Evolutionary conservation across 1,140 invertebrate genomes (phyloP), one percentile per base, ranked within the genome.

Genomic region (Bombus cullumanus): DNA sequence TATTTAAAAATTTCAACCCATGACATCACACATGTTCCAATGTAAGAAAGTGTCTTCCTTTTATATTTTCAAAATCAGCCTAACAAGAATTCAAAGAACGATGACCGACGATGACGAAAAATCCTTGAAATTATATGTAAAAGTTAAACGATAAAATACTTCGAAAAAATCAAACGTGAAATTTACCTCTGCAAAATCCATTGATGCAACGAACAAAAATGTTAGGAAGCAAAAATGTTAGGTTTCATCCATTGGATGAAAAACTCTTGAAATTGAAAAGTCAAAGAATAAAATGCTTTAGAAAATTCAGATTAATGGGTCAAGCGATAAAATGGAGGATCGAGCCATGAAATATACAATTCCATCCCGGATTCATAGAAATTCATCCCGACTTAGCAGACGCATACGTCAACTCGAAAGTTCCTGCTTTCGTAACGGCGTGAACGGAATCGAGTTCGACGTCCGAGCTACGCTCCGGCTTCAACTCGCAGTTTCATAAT

Each of bases 391-490:
- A 69, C 59, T 57, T 76, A 59, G 76, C 66, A 28, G 77, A 80
- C 82, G 68, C 87, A 39, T 39, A 82, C 86, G 82, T 85, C 73
- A 80, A 83, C 78, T 86, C 47, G 88, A 89, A 89, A 89, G 88
- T 89, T 89, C 84, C 85, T 83, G 85, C 89, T 89, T 89, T 89
- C 88, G 71, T 86, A 89, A 89, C 66, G 47, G 8, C 81, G 78
- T 79, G 88, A 81, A 59, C 78, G 81, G 69, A 72, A 64, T 72
- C 64, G 81, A 87, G 89, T 90, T 90, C 85, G 88, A 89, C 37
- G 88, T 74, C 88, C 88, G 88, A 69, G 81, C 68, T 69, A 75
- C 68, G 66, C 76, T 88, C 81, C 62, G 83, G 57, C 87, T 79
- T 83, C 75, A 77, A 89, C 83, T 77, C 69, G 76, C 86, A 69